A percentile compares a stretch with the other conserved stretches of the same genome.
Evolutionary conservation across 2,888 invertebrate species (phyloP).

Genomic region (Nebria brevicollis): DNA sequence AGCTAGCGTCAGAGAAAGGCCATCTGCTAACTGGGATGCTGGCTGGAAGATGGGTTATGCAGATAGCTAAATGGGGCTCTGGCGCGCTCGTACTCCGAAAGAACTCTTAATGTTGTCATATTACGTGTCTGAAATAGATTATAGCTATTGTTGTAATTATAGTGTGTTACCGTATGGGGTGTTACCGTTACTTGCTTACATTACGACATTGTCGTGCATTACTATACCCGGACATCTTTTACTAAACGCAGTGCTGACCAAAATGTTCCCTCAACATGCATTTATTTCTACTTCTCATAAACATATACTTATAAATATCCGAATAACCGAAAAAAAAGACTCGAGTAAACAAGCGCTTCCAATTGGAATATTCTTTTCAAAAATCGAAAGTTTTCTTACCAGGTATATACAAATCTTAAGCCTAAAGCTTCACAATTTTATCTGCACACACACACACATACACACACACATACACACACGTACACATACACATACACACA

Average conservation of each 20-base stretch:
- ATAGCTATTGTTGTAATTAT: constrained; percentile 63
- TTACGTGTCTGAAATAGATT: constrained; percentile 64
- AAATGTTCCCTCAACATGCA: constrained; percentile 4
- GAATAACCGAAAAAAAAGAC: too few relatives aligned
- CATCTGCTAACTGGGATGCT: constrained; percentile 58
- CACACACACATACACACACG: too few relatives aligned
- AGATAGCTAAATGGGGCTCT: constrained; percentile 59
- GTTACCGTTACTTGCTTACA: constrained; percentile 31
- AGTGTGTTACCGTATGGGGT: constrained; percentile 60
- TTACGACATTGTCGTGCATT: constrained; percentile 14
- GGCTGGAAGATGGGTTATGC: constrained; percentile 60
- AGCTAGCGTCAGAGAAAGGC: constrained; percentile 54
- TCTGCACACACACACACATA: too few relatives aligned
- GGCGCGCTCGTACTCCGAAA: constrained; percentile 56
- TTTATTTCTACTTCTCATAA: too few relatives aligned
- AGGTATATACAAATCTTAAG: too few relatives aligned
- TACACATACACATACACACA: too few relatives aligned
- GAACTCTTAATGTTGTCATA: constrained; percentile 64
- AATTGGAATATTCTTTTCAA: too few relatives aligned
- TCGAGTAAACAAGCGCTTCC: too few relatives aligned
- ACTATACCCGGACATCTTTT: constrained; percentile 27
- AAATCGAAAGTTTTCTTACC: too few relatives aligned
- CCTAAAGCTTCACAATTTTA: too few relatives aligned
- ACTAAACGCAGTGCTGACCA: constrained; percentile 7
- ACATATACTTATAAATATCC: too few relatives aligned